Evolutionary conservation across 2,113 vertebrate genomes (phyloP).

Genomic region (Dicentrarchus labrax): DNA sequence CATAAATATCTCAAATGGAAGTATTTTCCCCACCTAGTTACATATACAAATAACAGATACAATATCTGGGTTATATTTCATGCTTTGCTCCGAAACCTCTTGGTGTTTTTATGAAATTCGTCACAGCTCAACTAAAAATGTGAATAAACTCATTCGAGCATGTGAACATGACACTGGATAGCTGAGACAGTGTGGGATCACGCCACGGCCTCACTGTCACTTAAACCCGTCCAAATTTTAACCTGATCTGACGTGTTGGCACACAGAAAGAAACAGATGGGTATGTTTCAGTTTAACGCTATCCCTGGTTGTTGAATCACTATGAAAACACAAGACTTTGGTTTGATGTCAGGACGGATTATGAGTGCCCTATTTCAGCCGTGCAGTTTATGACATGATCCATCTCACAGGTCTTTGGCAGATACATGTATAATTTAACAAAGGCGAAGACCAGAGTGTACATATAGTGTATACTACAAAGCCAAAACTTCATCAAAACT

Average conservation of each 20-base stretch:
- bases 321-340: constrained; percentile 78
- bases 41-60: constrained; percentile 40
- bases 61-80: constrained; percentile 62
- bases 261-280: constrained; percentile 73
- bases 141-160: constrained; percentile 63
- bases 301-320: constrained; percentile 65
- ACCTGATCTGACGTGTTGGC: constrained; percentile 76
- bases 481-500: neutral
- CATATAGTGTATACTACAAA: neutral
- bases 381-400: constrained; percentile 62
- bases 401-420: constrained; percentile 48
- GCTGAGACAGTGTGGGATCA: constrained; percentile 64
- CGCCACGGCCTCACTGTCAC: constrained; percentile 68
- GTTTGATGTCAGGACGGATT: constrained; percentile 77
- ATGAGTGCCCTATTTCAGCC: constrained; percentile 50
- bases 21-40: constrained; percentile 48
- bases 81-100: constrained; percentile 20
- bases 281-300: constrained; percentile 80
- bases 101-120: constrained; percentile 46
- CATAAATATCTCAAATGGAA: constrained; percentile 36
- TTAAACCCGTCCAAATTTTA: constrained; percentile 72
- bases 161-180: constrained; percentile 71
- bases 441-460: constrained; percentile 5
- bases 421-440: constrained; percentile 43
- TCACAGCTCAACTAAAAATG: constrained; percentile 52